Evolutionary conservation across 2,797 vertebrate genomes (phyloP).

Genomic region (Cuculus canorus): DNA sequence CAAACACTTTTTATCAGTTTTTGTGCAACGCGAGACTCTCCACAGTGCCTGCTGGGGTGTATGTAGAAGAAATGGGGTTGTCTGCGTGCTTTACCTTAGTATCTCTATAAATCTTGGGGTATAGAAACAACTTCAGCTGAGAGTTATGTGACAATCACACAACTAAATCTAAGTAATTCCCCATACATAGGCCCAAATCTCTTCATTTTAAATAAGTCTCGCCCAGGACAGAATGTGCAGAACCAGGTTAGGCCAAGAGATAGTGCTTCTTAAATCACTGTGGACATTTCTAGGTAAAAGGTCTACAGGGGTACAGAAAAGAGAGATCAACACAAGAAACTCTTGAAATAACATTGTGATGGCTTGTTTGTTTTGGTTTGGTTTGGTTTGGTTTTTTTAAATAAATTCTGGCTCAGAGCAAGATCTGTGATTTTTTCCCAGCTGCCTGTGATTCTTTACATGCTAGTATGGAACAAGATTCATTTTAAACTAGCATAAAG

Average conservation of each 20-base stretch:
- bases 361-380: background rate
- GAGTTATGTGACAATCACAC: background rate
- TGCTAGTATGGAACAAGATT: background rate
- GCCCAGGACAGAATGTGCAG: background rate
- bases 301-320: background rate
- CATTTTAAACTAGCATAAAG: background rate
- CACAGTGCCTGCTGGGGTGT: background rate
- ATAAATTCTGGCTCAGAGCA: background rate
- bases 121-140: background rate
- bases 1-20: background rate
- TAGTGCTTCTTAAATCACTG: background rate
- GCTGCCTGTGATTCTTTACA: background rate
- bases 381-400: background rate
- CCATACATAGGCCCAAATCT: background rate
- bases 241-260: background rate
- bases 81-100: background rate
- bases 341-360: background rate
- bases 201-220: background rate
- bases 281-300: background rate
- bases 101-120: background rate
- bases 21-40: background rate
- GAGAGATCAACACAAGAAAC: background rate
- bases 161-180: background rate
- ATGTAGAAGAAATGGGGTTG: background rate
- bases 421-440: background rate